Evolutionary conservation across 2,888 invertebrate genomes (phyloP).

Genomic region (Drosophila greeni): DNA sequence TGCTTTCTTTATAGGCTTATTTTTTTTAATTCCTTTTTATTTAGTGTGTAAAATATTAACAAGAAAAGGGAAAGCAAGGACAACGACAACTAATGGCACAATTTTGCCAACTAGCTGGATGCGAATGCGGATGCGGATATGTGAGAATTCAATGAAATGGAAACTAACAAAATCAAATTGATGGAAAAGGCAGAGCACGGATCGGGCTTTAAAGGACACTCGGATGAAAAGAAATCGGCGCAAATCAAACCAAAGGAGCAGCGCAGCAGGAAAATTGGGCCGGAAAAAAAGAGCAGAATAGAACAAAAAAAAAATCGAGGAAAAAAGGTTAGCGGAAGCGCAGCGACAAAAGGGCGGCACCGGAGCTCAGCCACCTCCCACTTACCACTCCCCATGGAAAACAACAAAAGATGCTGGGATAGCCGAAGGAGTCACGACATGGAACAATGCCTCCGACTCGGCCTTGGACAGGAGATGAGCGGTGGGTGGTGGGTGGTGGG

Average conservation of each 20-base stretch:
- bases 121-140: conserved; percentile 62
- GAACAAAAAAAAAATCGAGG: conserved; percentile 40
- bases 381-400: conserved; percentile 12
- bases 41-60: conserved; percentile 22
- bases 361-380: conserved; percentile 39
- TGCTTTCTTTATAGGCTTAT: neutral
- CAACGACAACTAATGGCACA: conserved; percentile 68
- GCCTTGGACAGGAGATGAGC: conserved; percentile 48
- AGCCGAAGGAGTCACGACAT: conserved; percentile 56
- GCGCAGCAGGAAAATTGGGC: conserved; percentile 63
- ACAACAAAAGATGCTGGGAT: conserved; percentile 68
- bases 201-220: conserved; percentile 62
- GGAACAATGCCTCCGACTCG: conserved; percentile 63
- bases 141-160: conserved; percentile 75
- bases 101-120: conserved; percentile 65
- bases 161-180: conserved; percentile 73
- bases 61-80: conserved; percentile 54
- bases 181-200: conserved; percentile 43
- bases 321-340: conserved; percentile 41
- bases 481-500: conserved; percentile 10
- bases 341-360: conserved; percentile 55
- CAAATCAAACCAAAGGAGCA: conserved; percentile 63
- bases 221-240: conserved; percentile 63
- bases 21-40: neutral
- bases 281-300: conserved; percentile 38